Evolutionary conservation across 2,113 vertebrate species (phyloP).

Genomic region (Odobenus rosmarus): DNA sequence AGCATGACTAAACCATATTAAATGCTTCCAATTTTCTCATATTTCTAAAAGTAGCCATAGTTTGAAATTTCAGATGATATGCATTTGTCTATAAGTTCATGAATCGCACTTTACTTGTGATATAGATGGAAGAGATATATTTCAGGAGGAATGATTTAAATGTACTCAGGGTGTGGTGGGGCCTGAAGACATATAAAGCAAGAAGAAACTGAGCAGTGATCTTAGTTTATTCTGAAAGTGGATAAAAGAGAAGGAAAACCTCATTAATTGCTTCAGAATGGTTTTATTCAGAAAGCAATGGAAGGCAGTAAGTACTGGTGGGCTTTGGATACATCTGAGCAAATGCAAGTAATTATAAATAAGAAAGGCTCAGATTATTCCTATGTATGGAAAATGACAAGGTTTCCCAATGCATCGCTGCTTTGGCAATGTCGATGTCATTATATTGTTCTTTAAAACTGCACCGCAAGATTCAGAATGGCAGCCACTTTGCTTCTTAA

Average conservation of each 20-base stretch:
- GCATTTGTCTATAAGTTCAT: slow-evolving; percentile 34
- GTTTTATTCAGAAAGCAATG: not conserved
- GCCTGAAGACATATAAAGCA: not conserved
- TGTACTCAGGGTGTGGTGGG: not conserved
- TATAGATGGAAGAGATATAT: not conserved
- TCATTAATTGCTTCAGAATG: slow-evolving; percentile 24
- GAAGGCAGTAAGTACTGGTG: not conserved
- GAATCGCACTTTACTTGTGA: slow-evolving; percentile 49
- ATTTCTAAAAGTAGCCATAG: slow-evolving; percentile 56
- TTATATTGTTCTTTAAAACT: not conserved
- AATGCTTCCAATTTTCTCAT: slow-evolving; percentile 56
- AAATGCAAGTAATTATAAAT: not conserved
- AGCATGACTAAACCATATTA: slow-evolving; percentile 37
- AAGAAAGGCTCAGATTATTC: not conserved
- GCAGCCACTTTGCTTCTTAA: not conserved
- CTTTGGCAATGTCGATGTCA: not conserved
- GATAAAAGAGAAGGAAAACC: not conserved
- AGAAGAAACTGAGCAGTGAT: slow-evolving; percentile 35
- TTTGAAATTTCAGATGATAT: slow-evolving; percentile 58
- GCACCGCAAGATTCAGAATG: not conserved
- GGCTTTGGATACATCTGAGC: not conserved
- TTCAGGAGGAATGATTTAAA: slow-evolving; percentile 55
- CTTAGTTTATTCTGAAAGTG: slow-evolving; percentile 32
- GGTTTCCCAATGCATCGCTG: not conserved
- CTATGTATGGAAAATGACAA: not conserved